Evolutionary conservation across 2,888 invertebrate species (phyloP).

Genomic region (Amitus sp.): DNA sequence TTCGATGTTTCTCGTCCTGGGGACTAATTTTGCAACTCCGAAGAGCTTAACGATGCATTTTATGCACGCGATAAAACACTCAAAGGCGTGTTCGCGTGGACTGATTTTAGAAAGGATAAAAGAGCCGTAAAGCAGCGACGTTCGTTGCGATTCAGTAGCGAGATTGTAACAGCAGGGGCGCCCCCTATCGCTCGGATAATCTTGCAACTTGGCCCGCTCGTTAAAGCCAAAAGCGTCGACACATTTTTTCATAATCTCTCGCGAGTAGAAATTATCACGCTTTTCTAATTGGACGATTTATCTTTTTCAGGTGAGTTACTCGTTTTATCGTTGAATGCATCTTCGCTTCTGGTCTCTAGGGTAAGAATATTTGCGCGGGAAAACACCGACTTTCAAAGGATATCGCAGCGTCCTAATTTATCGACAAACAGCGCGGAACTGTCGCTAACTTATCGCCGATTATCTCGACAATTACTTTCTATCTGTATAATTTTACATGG

Average conservation of each 20-base stretch:
- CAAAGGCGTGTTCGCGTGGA: not conserved
- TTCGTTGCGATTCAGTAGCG: not conserved
- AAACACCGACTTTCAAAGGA: not conserved
- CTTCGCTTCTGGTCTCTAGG: not conserved
- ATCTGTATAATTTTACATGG: constrained; percentile 2
- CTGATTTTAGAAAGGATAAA: not conserved
- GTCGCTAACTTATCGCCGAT: constrained; percentile 1
- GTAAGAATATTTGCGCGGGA: not conserved
- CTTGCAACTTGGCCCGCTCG: too few relatives aligned
- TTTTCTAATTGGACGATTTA: not conserved
- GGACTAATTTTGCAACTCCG: constrained; percentile 18
- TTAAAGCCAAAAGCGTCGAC: too few relatives aligned
- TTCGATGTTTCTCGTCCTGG: not conserved
- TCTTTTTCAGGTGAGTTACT: not conserved
- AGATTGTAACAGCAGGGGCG: not conserved
- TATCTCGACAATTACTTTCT: constrained; percentile 1
- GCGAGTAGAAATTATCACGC: too few relatives aligned
- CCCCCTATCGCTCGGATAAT: too few relatives aligned
- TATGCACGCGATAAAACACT: constrained; percentile 19
- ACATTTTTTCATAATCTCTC: too few relatives aligned
- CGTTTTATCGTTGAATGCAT: not conserved
- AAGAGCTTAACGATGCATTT: constrained; percentile 12
- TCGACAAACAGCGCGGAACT: constrained; percentile 5
- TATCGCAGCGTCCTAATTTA: not conserved
- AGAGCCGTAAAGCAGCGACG: not conserved